These are phyloP conservation scores for Neosilurus hyrtlii DNA, from an alignment of 2,797 vertebrate species.

Conservation along the genomic window DNA sequence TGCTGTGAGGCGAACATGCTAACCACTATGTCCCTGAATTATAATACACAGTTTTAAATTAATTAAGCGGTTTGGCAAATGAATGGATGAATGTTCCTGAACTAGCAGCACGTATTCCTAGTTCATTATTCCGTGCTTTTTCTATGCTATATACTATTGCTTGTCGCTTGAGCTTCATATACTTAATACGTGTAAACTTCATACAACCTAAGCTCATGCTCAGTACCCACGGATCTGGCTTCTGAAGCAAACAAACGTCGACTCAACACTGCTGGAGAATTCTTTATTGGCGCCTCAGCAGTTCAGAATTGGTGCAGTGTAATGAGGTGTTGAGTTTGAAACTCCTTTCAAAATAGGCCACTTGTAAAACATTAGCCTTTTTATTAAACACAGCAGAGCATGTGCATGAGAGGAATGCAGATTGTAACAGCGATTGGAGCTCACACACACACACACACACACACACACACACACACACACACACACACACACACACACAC, in stretches of 20 bases:
- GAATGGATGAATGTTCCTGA: neutral
- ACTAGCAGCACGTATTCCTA: neutral
- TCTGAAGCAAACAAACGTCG: slow-evolving; percentile 7
- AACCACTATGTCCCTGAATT: no score
- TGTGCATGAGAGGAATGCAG: slow-evolving; percentile 20
- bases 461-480: neutral
- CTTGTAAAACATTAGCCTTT: slow-evolving; percentile 31
- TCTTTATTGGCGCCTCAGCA: slow-evolving; percentile 23
- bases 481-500: slow-evolving; percentile 2
- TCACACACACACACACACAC: slow-evolving; percentile 9
- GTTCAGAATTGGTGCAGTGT: neutral
- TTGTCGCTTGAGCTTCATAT: neutral
- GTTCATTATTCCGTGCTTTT: neutral
- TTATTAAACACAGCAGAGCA: slow-evolving; percentile 23
- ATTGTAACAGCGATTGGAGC: slow-evolving; percentile 10
- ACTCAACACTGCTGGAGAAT: slow-evolving; percentile 6
- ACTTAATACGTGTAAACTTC: neutral
- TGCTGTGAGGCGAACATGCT: no score
- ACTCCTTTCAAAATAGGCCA: slow-evolving; percentile 3
- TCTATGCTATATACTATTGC: no score
- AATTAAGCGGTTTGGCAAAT: no score
- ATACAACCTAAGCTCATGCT: neutral
- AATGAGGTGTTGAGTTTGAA: slow-evolving; percentile 27
- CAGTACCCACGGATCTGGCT: neutral
- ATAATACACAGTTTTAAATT: neutral